Percentiles rank a stretch among this genome's conserved stretches.
Evolutionary conservation across 2,888 invertebrate species (phyloP).

Genomic region (Sussaba pulchella): DNA sequence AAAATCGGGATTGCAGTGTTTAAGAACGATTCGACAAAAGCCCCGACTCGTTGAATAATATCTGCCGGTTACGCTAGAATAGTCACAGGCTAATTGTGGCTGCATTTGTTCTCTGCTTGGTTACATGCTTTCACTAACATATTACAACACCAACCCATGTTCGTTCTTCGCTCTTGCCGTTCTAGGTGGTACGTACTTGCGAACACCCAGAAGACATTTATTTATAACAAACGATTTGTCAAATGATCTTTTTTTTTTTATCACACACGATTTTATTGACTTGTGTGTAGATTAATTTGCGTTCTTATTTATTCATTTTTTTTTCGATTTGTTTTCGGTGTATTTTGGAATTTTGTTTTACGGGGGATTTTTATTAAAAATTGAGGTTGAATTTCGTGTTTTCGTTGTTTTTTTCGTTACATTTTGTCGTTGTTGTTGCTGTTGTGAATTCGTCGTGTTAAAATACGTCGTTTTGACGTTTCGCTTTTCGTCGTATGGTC

Average conservation of each 20-base stretch:
- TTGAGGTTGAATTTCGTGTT: not conserved
- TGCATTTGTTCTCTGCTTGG: conserved; percentile 81
- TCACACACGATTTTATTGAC: conserved; percentile 25
- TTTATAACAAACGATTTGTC: conserved; percentile 24
- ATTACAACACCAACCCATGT: conserved; percentile 80
- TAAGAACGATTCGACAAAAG: conserved; percentile 3
- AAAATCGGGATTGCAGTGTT: conserved; percentile 3
- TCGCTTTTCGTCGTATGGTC: not conserved
- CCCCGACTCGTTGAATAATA: conserved; percentile 20
- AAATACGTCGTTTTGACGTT: not conserved
- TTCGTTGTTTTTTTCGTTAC: not conserved
- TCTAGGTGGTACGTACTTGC: conserved; percentile 80
- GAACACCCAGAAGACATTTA: conserved; percentile 72
- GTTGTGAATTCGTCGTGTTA: too few relatives aligned
- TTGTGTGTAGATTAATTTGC: conserved; percentile 16
- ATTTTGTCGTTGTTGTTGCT: too few relatives aligned
- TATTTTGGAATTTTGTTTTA: not conserved
- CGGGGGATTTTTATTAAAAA: not conserved
- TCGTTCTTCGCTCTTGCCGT: conserved; percentile 79
- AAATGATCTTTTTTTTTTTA: conserved; percentile 6
- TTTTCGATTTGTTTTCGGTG: not conserved
- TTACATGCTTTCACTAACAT: conserved; percentile 82
- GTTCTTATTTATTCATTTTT: too few relatives aligned
- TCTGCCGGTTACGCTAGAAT: conserved; percentile 72
- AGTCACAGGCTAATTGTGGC: conserved; percentile 79